A percentile compares a stretch with the other conserved stretches of the same genome.
phyloP scores from a whole-genome alignment of 2,113 vertebrate genomes.

The Notiomystis cincta region DNA sequence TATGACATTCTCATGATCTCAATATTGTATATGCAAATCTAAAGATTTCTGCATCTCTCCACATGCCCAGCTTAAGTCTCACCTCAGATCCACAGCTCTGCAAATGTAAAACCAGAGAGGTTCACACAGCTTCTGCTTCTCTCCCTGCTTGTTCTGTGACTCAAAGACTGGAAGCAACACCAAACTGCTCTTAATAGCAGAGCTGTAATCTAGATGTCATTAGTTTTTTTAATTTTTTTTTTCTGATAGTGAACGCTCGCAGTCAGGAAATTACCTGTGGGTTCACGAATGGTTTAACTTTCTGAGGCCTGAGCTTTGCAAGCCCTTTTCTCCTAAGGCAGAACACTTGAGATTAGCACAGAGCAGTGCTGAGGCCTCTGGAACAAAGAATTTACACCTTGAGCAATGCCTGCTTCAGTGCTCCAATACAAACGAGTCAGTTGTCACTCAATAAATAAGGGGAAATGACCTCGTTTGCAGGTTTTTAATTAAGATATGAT shows the following conservation, averaged over 20 bases:
- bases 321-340: background rate
- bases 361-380: background rate
- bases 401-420: background rate
- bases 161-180: background rate
- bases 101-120: slow-evolving; percentile 13
- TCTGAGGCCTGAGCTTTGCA: background rate
- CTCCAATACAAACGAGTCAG: background rate
- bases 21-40: slow-evolving; percentile 75
- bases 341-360: background rate
- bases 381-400: background rate
- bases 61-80: slow-evolving; percentile 51
- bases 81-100: slow-evolving; percentile 23
- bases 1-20: slow-evolving; percentile 75
- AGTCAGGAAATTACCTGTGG: background rate
- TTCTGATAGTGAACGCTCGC: fast-evolving
- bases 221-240: background rate
- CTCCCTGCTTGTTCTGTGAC: background rate
- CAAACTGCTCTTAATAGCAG: background rate
- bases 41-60: slow-evolving; percentile 64
- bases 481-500: background rate
- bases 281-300: background rate
- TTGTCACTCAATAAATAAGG: background rate
- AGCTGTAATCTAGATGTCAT: background rate
- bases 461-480: background rate
- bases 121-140: background rate